Evolutionary conservation across 2,888 invertebrate genomes (phyloP).

Genomic region (Drosophila glabriapex): DNA sequence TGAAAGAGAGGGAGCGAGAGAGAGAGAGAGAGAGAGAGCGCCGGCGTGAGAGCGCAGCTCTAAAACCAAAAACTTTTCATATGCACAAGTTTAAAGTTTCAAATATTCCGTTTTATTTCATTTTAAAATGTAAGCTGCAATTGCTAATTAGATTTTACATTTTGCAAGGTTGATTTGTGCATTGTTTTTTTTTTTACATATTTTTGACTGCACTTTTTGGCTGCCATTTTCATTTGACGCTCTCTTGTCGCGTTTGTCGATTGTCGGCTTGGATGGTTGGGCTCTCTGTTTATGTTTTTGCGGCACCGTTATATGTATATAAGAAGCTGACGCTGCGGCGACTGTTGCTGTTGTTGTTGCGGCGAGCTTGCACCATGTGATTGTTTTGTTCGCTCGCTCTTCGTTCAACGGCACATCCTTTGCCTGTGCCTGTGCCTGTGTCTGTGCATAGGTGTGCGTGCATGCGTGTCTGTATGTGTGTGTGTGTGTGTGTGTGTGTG

Average conservation of each 20-base stretch:
- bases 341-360: slow-evolving; percentile 46
- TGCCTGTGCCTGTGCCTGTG: slow-evolving; percentile 26
- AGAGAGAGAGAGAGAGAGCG: slow-evolving; percentile 61
- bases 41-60: slow-evolving; percentile 53
- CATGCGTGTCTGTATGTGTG: neutral
- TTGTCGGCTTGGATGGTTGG: slow-evolving; percentile 33
- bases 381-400: slow-evolving; percentile 73
- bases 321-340: slow-evolving; percentile 38
- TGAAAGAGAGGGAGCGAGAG: slow-evolving; percentile 48
- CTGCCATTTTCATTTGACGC: slow-evolving; percentile 27
- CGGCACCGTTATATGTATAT: slow-evolving; percentile 61
- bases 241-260: slow-evolving; percentile 38
- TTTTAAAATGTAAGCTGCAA: neutral
- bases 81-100: neutral
- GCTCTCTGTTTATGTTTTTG: slow-evolving; percentile 82
- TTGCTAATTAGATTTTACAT: neutral
- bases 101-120: neutral
- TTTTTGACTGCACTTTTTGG: neutral
- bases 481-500: slow-evolving; percentile 17
- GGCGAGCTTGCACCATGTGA: slow-evolving; percentile 75
- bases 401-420: slow-evolving; percentile 55
- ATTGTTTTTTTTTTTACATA: neutral
- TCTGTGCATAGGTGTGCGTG: slow-evolving; percentile 11
- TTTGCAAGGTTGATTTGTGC: neutral
- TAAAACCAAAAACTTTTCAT: slow-evolving; percentile 6